phyloP scores from a whole-genome alignment of 2,888 invertebrate genomes.

The Cenopis cana region DNA sequence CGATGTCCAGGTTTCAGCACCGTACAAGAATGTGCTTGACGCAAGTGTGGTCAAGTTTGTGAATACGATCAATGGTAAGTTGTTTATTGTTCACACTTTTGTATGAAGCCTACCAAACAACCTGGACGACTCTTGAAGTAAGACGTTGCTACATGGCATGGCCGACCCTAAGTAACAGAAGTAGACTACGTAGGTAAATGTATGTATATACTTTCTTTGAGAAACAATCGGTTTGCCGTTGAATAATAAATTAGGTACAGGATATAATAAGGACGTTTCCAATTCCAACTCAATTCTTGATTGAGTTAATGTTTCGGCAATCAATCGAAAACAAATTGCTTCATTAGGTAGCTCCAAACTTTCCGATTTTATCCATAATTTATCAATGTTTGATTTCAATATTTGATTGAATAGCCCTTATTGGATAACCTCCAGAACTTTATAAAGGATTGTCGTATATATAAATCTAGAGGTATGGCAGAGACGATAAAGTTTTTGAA shows the following conservation, averaged over 20 bases:
- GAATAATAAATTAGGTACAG: background rate
- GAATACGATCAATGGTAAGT: too few species aligned
- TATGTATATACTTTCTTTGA: too few species aligned
- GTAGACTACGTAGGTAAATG: too few species aligned
- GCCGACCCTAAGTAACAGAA: too few species aligned
- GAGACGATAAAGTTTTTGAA: background rate
- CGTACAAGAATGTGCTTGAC: too few species aligned
- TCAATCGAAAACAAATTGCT: slow-evolving; percentile 52
- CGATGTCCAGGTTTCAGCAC: too few species aligned
- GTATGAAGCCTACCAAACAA: too few species aligned
- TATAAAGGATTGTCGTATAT: slow-evolving; percentile 2
- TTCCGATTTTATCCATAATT: slow-evolving; percentile 51
- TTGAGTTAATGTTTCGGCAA: slow-evolving; percentile 48
- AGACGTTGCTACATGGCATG: too few species aligned
- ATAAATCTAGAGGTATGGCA: slow-evolving; percentile 1
- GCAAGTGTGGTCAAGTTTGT: too few species aligned
- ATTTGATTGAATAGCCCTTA: slow-evolving; percentile 39
- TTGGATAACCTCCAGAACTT: slow-evolving; percentile 30
- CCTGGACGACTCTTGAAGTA: too few species aligned
- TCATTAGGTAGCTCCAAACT: slow-evolving; percentile 53
- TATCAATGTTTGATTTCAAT: slow-evolving; percentile 49
- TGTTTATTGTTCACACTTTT: too few species aligned
- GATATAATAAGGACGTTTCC: background rate
- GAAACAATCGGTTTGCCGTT: too few species aligned
- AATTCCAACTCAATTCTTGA: slow-evolving; percentile 45